phyloP scores from a whole-genome alignment of 2,113 vertebrate species.

The Gnathonemus longibarbis region DNA sequence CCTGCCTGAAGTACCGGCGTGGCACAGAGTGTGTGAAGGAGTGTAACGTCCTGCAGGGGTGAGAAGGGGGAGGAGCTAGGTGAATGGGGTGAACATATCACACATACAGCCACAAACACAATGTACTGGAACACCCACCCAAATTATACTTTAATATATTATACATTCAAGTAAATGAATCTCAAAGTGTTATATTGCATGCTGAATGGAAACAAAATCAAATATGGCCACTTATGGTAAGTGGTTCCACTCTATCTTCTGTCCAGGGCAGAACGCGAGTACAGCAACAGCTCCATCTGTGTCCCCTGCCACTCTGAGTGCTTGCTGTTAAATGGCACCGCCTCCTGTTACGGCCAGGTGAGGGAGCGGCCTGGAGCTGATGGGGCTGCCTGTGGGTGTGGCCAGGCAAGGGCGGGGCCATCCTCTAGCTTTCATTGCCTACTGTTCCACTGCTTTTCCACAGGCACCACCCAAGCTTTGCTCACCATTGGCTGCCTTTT shows the following conservation, averaged over 20 bases:
- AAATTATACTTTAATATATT: neutral
- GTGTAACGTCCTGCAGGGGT: conserved; percentile 80
- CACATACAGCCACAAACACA: neutral
- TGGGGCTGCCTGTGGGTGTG: neutral
- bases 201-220: neutral
- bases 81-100: neutral
- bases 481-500: neutral
- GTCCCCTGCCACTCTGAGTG: conserved; percentile 80
- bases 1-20: conserved; percentile 71
- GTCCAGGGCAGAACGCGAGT: conserved; percentile 67
- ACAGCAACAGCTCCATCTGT: conserved; percentile 64
- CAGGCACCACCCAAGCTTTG: neutral
- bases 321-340: conserved; percentile 73
- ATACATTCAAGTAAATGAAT: neutral
- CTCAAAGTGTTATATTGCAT: neutral
- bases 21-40: conserved; percentile 81
- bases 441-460: neutral
- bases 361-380: conserved; percentile 35
- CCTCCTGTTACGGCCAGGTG: conserved; percentile 78
- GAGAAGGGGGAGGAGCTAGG: conserved; percentile 33
- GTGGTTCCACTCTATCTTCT: conserved; percentile 22
- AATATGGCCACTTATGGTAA: conserved; percentile 7
- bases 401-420: neutral
- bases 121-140: neutral
- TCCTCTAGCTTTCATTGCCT: neutral